phyloP scores from a whole-genome alignment of 1,140 invertebrate species.

The Adoxophyes honmai region DNA sequence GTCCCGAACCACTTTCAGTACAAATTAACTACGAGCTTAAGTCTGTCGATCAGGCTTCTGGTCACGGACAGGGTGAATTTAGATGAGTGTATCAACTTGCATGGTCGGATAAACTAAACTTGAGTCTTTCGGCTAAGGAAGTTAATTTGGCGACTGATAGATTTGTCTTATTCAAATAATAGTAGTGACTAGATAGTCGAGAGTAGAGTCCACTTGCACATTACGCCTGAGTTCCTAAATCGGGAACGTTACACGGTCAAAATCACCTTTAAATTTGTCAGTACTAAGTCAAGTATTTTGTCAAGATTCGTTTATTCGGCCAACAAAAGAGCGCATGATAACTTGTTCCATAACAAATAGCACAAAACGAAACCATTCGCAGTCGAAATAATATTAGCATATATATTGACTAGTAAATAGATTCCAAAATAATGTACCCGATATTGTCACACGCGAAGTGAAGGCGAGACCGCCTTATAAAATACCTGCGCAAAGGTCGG shows the following conservation, averaged over 20 bases:
- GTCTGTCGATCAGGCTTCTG: constrained; percentile 33
- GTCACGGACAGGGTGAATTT: constrained; percentile 50
- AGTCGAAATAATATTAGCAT: constrained; percentile 10
- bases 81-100: constrained; percentile 51
- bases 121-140: background rate
- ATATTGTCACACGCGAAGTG: constrained; percentile 15
- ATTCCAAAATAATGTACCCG: constrained; percentile 5
- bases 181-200: too few species aligned
- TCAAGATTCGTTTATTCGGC: background rate
- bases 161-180: too few species aligned
- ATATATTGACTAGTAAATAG: constrained; percentile 13
- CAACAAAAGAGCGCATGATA: constrained; percentile 2
- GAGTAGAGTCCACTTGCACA: background rate
- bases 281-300: too few species aligned
- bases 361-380: constrained; percentile 8
- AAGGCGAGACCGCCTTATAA: constrained; percentile 1
- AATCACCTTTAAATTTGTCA: too few species aligned
- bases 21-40: constrained; percentile 46
- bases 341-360: constrained; percentile 11
- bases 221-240: background rate
- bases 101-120: constrained; percentile 12
- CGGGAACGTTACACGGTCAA: too few species aligned
- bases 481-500: constrained; percentile 11
- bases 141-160: background rate
- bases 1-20: constrained; percentile 38